phyloP scores from a whole-genome alignment of 2,888 invertebrate genomes.

The Cataglyphis albicans region DNA sequence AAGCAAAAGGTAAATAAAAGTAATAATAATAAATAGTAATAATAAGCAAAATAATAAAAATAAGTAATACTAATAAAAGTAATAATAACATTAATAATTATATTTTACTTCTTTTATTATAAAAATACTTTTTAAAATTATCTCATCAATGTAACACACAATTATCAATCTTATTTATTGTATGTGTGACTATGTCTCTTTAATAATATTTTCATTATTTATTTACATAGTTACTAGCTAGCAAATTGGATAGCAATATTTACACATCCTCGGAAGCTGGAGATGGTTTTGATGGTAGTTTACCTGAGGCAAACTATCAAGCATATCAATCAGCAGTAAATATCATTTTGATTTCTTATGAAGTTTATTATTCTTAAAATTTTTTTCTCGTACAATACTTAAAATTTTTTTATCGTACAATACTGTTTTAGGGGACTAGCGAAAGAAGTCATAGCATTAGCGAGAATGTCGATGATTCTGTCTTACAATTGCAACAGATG shows the following conservation, averaged over 20 bases:
- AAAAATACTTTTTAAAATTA: not conserved
- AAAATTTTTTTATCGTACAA: not conserved
- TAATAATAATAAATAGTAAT: not conserved
- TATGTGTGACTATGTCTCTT: not conserved
- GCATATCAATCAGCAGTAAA: conserved; percentile 78
- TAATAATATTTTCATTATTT: conserved; percentile 20
- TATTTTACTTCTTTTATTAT: not conserved
- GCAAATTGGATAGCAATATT: conserved; percentile 72
- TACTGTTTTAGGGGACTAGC: conserved; percentile 72
- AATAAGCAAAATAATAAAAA: too few species aligned
- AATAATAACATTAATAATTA: not conserved
- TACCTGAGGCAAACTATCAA: conserved; percentile 80
- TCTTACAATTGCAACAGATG: conserved; percentile 86
- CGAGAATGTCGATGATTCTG: conserved; percentile 82
- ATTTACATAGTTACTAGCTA: conserved; percentile 72
- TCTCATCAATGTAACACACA: not conserved
- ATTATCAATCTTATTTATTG: not conserved
- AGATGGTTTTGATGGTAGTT: conserved; percentile 79
- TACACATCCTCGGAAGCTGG: conserved; percentile 75
- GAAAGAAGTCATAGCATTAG: conserved; percentile 77
- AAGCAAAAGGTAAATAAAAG: conserved; percentile 84
- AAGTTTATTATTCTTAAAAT: not conserved
- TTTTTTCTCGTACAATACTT: not conserved
- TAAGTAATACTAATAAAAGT: not conserved
- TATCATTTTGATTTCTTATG: conserved; percentile 9